Evolutionary conservation across 2,888 invertebrate genomes (phyloP), one percentile per base, ranked within the genome.

Genomic region (Stomorhina lunata): DNA sequence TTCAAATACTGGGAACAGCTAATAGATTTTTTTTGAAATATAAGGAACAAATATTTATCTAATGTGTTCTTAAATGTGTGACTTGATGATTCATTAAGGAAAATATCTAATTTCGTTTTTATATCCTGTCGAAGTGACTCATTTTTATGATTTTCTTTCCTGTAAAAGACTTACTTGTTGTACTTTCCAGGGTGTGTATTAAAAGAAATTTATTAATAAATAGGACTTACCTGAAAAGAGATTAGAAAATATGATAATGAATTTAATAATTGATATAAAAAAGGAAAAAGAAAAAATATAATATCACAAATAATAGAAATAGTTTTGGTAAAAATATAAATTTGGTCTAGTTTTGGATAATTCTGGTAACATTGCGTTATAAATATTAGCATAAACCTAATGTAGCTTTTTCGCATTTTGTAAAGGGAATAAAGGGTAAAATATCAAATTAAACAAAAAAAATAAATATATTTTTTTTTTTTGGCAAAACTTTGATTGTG

Each of bases 191-290:
- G 10, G 5, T n/a, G 29, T 25, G n/a, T n/a, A n/a, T n/a, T n/a
- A n/a, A n/a, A 57, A 37, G 40, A 9, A 37, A 20, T 4, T 37
- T 17, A n/a, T 2, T 34, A 17, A 45, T 27, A 25, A 29, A 68
- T 20, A 9, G 5, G 9, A 81, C 81, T 81, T 82, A 75, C 82
- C 82, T 79, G 50, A 27, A 79, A 82, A 37, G 37, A 73, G 66
- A 81, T n/a, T n/a, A 40, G 27, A 32, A 69, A 17, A n/a, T 4
- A 66, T 37, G 25, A 48, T 45, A 12, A 66, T 43, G 53, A 53
- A 29, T 55, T 32, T 25, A 22, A 22, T n/a, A 68, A 32, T 34
- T 22, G 10, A 50, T 50, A 25, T n/a, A 17, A 29, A 15, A 15
- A 29, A 10, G 4, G 12, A 10, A 15, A 29, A 32, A 27, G 7